Base-by-base conservation (phyloP, 1,140 invertebrate species). In the Drosophila elegans region DNA sequence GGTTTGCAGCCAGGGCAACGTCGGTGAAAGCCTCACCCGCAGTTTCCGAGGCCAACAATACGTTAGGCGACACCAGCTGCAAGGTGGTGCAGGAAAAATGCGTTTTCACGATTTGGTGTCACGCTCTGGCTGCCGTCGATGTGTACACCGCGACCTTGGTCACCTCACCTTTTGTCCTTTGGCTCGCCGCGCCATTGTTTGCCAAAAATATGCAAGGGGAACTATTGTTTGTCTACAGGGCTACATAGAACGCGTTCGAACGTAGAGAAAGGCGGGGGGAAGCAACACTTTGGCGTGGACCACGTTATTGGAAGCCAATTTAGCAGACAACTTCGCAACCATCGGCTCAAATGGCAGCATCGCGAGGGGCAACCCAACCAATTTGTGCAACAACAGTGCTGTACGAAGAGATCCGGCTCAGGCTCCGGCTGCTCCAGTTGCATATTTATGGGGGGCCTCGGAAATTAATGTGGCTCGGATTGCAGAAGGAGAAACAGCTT, bases 381-480 rank as follows among this genome's bases (percentile, higher is more conserved):
- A 84, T 84, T 84, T 80, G 82, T 85, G 73, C 77, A 66, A 78
- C 64, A 71, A 59, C 73, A 78, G 51, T 78, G 68, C 68, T 51
- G 64, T 60, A 51, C 44, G 60, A 66, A 64, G 2, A 5, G 16
- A 42, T 48, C 29, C 41, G 32, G 11, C 45, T 55, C 41, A 51
- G 66, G 13, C 38, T 44, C 64, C 42, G 36, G 41, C 48, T 44
- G 56, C 55, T 84, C 74, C 62, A 55, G 63, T 86, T 81, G 73
- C 78, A 86, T 86, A 86, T 84, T 84, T 86, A 86, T 84, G 68
- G 81, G 81, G 54, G 39, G 41, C 44, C 41, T 69, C 9, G 51
- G 68, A 69, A 68, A 84, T 86, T 85, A 69, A 81, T 81, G 72
- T 64, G 63, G 59, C 77, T 76, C 62, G 63, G 71, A 61, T 80